These are phyloP conservation scores for Mythimna loreyi DNA, from an alignment of 2,888 invertebrate genomes.

Conservation along the genomic window DNA sequence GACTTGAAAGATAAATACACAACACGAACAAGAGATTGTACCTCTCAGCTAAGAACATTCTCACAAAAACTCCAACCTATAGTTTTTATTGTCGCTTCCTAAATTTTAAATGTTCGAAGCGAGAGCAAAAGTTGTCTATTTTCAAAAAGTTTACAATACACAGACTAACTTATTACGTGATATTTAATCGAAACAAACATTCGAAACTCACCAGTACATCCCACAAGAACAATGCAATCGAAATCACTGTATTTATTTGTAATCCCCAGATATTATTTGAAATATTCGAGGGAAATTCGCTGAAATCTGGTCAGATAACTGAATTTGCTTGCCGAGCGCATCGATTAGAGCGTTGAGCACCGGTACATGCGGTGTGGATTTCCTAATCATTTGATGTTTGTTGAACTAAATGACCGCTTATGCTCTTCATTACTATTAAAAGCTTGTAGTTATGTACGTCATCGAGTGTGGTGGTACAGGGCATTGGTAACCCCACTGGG, in stretches of 20 bases:
- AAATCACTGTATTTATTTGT: slow-evolving; percentile 2
- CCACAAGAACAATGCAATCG: background rate
- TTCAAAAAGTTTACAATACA: background rate
- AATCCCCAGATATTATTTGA: background rate
- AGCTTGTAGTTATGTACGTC: no score
- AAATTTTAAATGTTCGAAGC: background rate
- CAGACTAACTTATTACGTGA: background rate
- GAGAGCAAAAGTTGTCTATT: background rate
- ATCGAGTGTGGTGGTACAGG: no score
- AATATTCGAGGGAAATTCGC: background rate
- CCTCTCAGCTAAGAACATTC: background rate
- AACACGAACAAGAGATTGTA: background rate
- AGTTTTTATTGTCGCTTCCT: no score
- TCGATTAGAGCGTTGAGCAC: background rate
- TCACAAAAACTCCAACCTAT: background rate
- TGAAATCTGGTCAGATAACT: background rate
- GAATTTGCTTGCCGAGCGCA: slow-evolving; percentile 4
- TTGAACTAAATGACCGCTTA: slow-evolving; percentile 3
- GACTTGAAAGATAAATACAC: background rate
- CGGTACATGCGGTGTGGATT: background rate
- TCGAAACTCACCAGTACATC: background rate
- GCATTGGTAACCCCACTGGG: no score
- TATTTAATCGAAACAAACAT: background rate
- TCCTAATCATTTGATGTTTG: slow-evolving; percentile 2
- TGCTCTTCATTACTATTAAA: background rate